Evolutionary conservation across 2,113 vertebrate genomes (phyloP), one percentile per base, ranked within the genome.

Genomic region (Willisornis vidua): DNA sequence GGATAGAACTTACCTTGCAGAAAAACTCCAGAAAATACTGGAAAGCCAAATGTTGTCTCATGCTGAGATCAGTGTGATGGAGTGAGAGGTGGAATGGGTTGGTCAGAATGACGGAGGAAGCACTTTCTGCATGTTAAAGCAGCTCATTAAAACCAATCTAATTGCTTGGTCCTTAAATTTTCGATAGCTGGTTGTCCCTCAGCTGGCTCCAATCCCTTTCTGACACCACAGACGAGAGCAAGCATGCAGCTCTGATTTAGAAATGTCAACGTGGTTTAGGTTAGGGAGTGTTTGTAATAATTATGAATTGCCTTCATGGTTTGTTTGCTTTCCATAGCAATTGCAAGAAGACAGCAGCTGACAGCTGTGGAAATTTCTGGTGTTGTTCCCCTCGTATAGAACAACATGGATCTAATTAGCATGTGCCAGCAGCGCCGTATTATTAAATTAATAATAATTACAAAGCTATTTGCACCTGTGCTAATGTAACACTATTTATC

Each of bases 321-420:
- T 97, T 97, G 91, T 97, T 97, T 97, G 91, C 91, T 97, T 95
- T 95, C 87, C 83, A 81, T 91, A 96, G 90, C 89, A 93, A 83
- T 96, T 78, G 91, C 0, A 4, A 93, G 90, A 87, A 93, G 90
- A 91, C 91, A 92, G 95, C 81, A 96, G 90, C 93, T 97, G 96
- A 93, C 94, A 96, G 85, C 91, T 96, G 94, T 70, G 89, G 94
- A 84, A 81, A 89, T 94, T 90, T 26, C 89, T 94, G 26, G 65
- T 71, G 70, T 9, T 67, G 81, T 35, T 96, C 59, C 54, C 49
- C 62, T 72, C 1, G 0, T 65, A 28, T 8, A 57, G 82, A 87
- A 48, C 72, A 74, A 35, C 54, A 12, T 87, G 87, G 71, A 75
- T 90, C 72, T 88, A 93, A 96, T 97, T 92, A 97, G 90, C 3